Conservation (phyloP, 2,113 vertebrate species). For the Pholis gunnellus region DNA sequence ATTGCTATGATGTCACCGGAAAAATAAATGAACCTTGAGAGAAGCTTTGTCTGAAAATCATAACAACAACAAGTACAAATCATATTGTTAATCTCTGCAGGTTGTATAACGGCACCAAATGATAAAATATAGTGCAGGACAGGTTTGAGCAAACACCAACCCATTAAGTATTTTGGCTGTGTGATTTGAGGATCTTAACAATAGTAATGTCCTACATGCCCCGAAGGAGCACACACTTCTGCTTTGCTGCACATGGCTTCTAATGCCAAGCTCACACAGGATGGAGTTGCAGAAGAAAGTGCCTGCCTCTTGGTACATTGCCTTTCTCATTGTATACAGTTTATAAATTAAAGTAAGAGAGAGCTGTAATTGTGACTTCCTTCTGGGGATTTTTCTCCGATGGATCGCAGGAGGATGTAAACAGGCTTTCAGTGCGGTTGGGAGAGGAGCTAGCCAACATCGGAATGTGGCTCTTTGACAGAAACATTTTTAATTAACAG, state of each 20-base stretch:
- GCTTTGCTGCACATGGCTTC: slow-evolving; percentile 57
- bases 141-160: slow-evolving; percentile 30
- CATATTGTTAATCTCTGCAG: slow-evolving; percentile 27
- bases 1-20: neutral
- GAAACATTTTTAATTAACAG: slow-evolving; percentile 61
- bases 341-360: slow-evolving; percentile 51
- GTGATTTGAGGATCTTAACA: neutral
- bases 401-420: slow-evolving; percentile 41
- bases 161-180: slow-evolving; percentile 30
- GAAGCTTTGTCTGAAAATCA: slow-evolving; percentile 7
- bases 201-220: slow-evolving; percentile 41
- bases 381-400: slow-evolving; percentile 37
- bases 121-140: slow-evolving; percentile 27
- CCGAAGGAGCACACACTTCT: slow-evolving; percentile 51
- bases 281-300: slow-evolving; percentile 42
- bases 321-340: slow-evolving; percentile 34
- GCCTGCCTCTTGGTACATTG: slow-evolving; percentile 20
- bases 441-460: slow-evolving; percentile 50
- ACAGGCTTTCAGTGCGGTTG: slow-evolving; percentile 67
- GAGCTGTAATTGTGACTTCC: slow-evolving; percentile 53
- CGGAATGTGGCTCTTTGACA: slow-evolving; percentile 57
- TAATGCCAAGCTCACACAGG: slow-evolving; percentile 28
- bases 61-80: slow-evolving; percentile 14
- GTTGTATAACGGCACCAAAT: slow-evolving; percentile 23
- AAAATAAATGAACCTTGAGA: slow-evolving; percentile 24